These are phyloP conservation scores for Diuraphis noxia DNA, from an alignment of 1,140 invertebrate species.

Conservation along the genomic window DNA sequence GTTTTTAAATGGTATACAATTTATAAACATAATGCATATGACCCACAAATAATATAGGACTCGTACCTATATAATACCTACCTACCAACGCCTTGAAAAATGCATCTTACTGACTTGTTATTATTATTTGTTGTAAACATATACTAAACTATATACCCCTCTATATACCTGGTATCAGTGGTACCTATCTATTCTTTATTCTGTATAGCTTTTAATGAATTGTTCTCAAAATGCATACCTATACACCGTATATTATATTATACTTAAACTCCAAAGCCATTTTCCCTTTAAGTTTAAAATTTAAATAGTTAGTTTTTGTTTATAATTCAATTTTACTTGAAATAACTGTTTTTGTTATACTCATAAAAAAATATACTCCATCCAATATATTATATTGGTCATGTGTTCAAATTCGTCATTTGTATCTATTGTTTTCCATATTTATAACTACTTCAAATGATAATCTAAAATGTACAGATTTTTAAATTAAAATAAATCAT, in stretches of 20 bases:
- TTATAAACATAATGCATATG: background rate
- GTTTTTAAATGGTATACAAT: background rate
- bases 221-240: background rate
- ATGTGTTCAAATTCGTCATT: background rate
- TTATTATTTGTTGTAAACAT: background rate
- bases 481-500: background rate
- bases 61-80: background rate
- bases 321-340: background rate
- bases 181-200: background rate
- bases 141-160: no score
- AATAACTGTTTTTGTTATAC: background rate
- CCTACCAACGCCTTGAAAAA: background rate
- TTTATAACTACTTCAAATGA: background rate
- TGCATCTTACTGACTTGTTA: background rate
- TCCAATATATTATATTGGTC: background rate
- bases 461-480: background rate
- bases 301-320: background rate
- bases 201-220: background rate
- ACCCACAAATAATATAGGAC: background rate
- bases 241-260: background rate
- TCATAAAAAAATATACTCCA: no score
- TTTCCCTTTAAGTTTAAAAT: background rate
- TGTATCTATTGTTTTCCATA: background rate
- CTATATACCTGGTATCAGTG: no score
- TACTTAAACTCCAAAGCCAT: background rate